phyloP scores from a whole-genome alignment of 1,140 invertebrate genomes.

The Bombus affinis region DNA sequence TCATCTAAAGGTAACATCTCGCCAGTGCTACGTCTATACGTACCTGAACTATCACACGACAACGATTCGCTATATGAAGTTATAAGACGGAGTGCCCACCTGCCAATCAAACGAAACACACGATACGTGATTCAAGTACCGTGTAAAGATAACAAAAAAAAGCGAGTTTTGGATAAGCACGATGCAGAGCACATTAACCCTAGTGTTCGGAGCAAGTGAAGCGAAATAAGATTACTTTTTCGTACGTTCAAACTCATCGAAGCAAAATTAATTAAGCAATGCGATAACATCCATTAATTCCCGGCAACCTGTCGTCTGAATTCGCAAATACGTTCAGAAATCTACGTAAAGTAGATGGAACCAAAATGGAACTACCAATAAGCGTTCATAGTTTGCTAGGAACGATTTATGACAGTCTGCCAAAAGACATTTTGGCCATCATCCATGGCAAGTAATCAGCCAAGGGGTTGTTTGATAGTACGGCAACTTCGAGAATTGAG shows the following conservation, averaged over 20 bases:
- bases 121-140: neutral
- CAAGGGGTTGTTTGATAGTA: neutral
- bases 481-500: neutral
- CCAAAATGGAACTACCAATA: too few species aligned
- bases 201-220: neutral
- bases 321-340: neutral
- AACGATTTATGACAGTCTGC: neutral
- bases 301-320: neutral
- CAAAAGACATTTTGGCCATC: neutral
- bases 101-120: slow-evolving; percentile 11
- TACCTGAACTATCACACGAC: slow-evolving; percentile 9
- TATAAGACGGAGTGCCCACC: neutral
- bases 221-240: neutral
- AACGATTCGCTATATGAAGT: slow-evolving; percentile 2
- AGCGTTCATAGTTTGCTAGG: neutral
- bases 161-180: neutral
- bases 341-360: neutral
- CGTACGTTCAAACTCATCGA: neutral
- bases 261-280: neutral
- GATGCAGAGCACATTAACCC: neutral
- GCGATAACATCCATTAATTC: neutral
- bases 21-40: neutral
- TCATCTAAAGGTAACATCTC: neutral
- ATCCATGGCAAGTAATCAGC: neutral
- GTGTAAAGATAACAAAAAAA: neutral